Conservation (phyloP, 92 coral and sea anemone species). For the Phenganax marumi region DNA sequence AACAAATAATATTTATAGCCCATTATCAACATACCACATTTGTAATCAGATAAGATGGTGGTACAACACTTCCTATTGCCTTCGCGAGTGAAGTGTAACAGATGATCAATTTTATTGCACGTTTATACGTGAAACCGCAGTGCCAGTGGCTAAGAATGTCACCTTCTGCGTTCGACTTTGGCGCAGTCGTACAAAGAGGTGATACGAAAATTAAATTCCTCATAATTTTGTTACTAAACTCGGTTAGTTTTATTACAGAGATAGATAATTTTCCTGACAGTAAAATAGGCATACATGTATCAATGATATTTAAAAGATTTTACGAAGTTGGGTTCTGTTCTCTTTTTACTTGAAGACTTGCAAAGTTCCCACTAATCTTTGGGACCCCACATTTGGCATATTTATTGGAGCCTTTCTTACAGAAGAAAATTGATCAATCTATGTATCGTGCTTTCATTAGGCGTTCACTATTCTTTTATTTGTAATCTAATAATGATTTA, state of each 20-base stretch:
- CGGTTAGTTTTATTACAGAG: background rate
- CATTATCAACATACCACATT: background rate
- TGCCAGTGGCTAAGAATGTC: background rate
- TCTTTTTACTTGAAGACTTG: too few species aligned
- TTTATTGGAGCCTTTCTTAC: too few species aligned
- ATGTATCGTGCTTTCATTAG: background rate
- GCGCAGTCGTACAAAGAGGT: background rate
- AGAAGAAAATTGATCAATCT: too few species aligned
- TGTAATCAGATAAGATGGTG: background rate
- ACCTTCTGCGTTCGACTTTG: background rate
- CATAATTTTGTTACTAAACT: background rate
- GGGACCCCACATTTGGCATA: too few species aligned
- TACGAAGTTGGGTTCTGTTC: too few species aligned
- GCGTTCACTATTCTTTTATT: background rate
- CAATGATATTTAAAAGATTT: too few species aligned
- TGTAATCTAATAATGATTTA: background rate
- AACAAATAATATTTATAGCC: too few species aligned
- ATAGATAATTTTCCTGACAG: background rate
- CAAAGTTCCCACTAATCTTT: too few species aligned
- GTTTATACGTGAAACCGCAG: background rate
- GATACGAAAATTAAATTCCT: conserved; percentile 5
- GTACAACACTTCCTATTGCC: background rate
- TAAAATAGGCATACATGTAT: too few species aligned
- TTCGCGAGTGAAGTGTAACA: background rate
- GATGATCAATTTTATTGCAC: background rate